Percentiles rank a stretch among this genome's conserved stretches.
These are phyloP conservation scores for Mola mola DNA, from an alignment of 2,113 vertebrate genomes.

Conservation along the genomic window DNA sequence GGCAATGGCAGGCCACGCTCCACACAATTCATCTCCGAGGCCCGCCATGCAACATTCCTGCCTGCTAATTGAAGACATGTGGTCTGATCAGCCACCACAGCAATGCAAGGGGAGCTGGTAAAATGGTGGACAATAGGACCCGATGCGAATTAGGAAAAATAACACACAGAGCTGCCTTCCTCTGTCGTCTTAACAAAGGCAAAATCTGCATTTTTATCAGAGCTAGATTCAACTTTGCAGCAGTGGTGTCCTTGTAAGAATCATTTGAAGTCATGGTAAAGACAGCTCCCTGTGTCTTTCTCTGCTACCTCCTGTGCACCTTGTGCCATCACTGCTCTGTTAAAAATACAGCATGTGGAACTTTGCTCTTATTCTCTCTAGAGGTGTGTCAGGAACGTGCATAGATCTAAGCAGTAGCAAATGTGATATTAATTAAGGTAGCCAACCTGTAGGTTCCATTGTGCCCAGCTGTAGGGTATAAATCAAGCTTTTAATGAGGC, in stretches of 20 bases:
- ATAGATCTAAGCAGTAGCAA: conserved; percentile 60
- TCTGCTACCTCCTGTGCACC: conserved; percentile 18
- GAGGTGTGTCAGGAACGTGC: conserved; percentile 67
- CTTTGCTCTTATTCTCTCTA: conserved; percentile 53
- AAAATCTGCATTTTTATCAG: conserved; percentile 24
- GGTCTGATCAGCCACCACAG: conserved; percentile 58
- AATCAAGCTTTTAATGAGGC: conserved; percentile 82
- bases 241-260: conserved; percentile 7
- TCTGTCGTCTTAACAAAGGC: conserved; percentile 2
- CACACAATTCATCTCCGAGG: conserved; percentile 65
- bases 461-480: conserved; percentile 79
- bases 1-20: conserved; percentile 53
- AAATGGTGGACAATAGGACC: conserved; percentile 48
- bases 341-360: conserved; percentile 55
- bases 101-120: conserved; percentile 16
- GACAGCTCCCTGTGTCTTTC: conserved; percentile 13
- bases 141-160: neutral
- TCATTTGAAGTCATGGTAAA: conserved; percentile 12
- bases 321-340: conserved; percentile 29
- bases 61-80: conserved; percentile 74
- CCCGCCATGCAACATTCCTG: conserved; percentile 61
- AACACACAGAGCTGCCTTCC: neutral
- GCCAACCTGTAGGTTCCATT: conserved; percentile 76
- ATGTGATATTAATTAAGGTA: conserved; percentile 77
- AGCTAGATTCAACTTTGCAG: neutral